These are phyloP conservation scores for Cryptotermes secundus DNA, from an alignment of 1,140 invertebrate genomes.

Conservation along the genomic window DNA sequence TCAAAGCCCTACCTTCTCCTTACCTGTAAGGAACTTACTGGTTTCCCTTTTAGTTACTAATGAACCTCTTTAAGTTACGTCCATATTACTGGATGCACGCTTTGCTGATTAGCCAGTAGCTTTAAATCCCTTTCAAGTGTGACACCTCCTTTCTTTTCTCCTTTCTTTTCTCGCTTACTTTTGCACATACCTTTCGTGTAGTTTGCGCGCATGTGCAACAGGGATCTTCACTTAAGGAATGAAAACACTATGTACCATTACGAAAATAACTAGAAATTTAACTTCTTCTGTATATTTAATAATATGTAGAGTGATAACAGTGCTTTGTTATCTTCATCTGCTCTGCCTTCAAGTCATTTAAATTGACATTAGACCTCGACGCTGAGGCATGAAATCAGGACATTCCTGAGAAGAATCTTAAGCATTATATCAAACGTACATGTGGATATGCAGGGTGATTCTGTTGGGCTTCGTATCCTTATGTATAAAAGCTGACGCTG, in stretches of 20 bases:
- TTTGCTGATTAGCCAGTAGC: not conserved
- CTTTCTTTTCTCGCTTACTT: not conserved
- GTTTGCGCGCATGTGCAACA: not conserved
- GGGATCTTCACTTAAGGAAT: not conserved
- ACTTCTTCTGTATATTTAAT: too few species aligned
- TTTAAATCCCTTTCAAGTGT: not conserved
- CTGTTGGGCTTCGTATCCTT: too few species aligned
- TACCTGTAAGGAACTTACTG: not conserved
- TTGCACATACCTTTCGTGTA: not conserved
- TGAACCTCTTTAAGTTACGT: not conserved
- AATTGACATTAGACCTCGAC: too few species aligned
- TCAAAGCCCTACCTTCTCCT: not conserved
- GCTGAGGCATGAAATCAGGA: too few species aligned
- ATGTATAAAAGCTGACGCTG: too few species aligned
- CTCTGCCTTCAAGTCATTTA: too few species aligned
- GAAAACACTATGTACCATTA: not conserved
- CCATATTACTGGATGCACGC: not conserved
- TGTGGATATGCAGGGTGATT: too few species aligned
- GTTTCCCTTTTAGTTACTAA: not conserved
- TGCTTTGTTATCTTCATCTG: too few species aligned
- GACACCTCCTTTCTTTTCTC: not conserved
- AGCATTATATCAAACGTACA: too few species aligned
- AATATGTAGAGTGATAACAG: too few species aligned
- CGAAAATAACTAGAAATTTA: not conserved
- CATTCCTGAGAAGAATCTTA: too few species aligned